phyloP scores from a whole-genome alignment of 2,888 invertebrate species.

The Liopterus haemorrhoidalis region DNA sequence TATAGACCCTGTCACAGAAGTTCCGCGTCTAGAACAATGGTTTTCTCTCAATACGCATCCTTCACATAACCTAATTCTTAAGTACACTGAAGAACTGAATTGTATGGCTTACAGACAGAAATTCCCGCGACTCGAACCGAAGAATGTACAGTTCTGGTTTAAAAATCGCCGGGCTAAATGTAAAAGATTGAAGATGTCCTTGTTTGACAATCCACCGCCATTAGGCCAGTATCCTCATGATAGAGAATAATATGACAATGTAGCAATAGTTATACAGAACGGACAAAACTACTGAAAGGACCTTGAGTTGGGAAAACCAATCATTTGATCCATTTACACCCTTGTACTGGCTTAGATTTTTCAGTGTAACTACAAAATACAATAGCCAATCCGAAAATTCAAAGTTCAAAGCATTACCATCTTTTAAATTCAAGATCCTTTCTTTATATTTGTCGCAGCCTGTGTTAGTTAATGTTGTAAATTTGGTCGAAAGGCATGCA shows the following conservation, averaged over 20 bases:
- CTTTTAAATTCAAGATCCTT: no score
- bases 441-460: no score
- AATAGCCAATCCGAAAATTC: no score
- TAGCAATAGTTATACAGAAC: constrained; percentile 45
- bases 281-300: background rate
- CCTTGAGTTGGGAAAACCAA: background rate
- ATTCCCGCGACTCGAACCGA: constrained; percentile 96
- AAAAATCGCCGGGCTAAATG: constrained; percentile 98
- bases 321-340: no score
- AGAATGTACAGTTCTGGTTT: constrained; percentile 99
- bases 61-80: constrained; percentile 93
- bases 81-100: constrained; percentile 96
- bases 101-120: constrained; percentile 96
- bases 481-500: no score
- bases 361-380: no score
- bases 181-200: constrained; percentile 88
- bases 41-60: constrained; percentile 98
- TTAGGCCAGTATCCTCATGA: constrained; percentile 58
- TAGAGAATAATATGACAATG: constrained; percentile 52
- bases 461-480: no score
- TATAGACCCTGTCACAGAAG: constrained; percentile 98
- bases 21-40: constrained; percentile 91
- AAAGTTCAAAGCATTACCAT: no score
- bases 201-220: constrained; percentile 69
- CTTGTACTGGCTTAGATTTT: no score